These are phyloP conservation scores for Dryomyza anilis DNA, from an alignment of 2,888 invertebrate genomes.

Conservation along the genomic window DNA sequence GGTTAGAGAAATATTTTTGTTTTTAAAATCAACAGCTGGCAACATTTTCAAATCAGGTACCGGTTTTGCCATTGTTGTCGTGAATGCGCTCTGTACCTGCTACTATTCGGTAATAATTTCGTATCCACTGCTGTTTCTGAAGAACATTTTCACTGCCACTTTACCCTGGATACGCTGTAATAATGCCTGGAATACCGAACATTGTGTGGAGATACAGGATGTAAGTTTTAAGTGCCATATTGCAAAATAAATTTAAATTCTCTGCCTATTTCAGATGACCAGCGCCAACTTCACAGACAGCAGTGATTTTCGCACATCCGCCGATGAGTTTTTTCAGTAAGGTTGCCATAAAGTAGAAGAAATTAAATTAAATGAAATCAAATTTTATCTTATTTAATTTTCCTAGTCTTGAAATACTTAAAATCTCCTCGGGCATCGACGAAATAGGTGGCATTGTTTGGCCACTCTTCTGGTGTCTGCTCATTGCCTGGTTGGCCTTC, in stretches of 20 bases:
- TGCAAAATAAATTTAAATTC: background rate
- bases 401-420: conserved; percentile 75
- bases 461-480: conserved; percentile 76
- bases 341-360: conserved; percentile 25
- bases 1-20: conserved; percentile 63
- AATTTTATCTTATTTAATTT: background rate
- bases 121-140: conserved; percentile 81
- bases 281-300: conserved; percentile 39
- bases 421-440: conserved; percentile 75
- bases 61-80: conserved; percentile 80
- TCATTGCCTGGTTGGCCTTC: conserved; percentile 79
- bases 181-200: conserved; percentile 82
- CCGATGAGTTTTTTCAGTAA: conserved; percentile 86
- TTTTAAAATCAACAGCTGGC: background rate
- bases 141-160: conserved; percentile 68
- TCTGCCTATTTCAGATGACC: conserved; percentile 32
- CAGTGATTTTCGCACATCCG: conserved; percentile 65
- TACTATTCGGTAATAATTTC: conserved; percentile 87
- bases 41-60: conserved; percentile 68
- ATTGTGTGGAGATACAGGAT: conserved; percentile 65
- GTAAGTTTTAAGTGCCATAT: conserved; percentile 36
- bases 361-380: background rate
- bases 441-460: conserved; percentile 79
- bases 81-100: conserved; percentile 79
- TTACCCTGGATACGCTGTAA: conserved; percentile 81